Conservation (phyloP, 2,113 vertebrate genomes). For the Podocnemis expansa region DNA sequence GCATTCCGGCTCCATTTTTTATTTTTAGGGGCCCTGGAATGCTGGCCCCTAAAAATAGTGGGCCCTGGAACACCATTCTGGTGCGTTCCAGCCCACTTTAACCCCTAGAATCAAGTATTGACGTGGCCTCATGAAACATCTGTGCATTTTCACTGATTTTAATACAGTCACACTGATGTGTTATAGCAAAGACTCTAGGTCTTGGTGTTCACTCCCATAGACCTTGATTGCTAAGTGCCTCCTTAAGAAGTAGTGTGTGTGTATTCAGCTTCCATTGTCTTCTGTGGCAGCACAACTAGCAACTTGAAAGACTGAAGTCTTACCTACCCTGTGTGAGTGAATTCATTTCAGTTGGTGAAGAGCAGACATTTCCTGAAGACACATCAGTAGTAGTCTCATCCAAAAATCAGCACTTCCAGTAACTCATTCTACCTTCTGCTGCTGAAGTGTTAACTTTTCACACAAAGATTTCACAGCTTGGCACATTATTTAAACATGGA, state of each 20-base stretch:
- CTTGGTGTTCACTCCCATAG: neutral
- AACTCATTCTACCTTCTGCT: neutral
- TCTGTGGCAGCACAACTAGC: neutral
- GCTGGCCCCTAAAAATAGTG: too few species aligned
- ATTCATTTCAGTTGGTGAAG: neutral
- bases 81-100: too few species aligned
- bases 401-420: neutral
- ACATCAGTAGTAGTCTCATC: neutral
- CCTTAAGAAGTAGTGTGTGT: neutral
- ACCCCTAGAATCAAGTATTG: conserved; percentile 58
- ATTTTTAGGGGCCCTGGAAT: too few species aligned
- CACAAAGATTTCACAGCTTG: neutral
- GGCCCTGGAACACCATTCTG: too few species aligned
- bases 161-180: conserved; percentile 20
- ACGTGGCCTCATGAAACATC: conserved; percentile 37
- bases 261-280: neutral
- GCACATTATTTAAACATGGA: neutral
- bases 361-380: neutral
- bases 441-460: neutral
- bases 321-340: neutral
- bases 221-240: neutral
- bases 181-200: conserved; percentile 11
- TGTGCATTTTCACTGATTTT: conserved; percentile 44
- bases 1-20: too few species aligned
- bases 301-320: neutral